phyloP scores from a whole-genome alignment of 1,140 invertebrate genomes.

The Drosophila insularis region DNA sequence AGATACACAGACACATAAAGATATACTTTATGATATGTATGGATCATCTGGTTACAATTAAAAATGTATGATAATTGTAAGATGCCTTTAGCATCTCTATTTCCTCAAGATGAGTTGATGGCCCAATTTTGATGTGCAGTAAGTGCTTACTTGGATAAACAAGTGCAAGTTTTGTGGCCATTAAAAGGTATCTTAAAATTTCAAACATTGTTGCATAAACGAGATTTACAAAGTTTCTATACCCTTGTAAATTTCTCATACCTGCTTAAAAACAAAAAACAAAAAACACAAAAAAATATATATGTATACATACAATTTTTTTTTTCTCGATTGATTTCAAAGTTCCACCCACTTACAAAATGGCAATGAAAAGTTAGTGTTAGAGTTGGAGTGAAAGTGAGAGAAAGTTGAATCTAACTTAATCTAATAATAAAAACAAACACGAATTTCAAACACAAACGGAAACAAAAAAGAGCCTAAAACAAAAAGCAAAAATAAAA shows the following conservation, averaged over 20 bases:
- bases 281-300: too few species aligned
- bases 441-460: background rate
- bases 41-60: background rate
- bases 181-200: slow-evolving; percentile 2
- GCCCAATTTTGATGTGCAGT: background rate
- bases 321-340: background rate
- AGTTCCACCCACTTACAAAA: slow-evolving; percentile 12
- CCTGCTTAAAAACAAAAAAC: too few species aligned
- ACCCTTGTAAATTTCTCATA: too few species aligned
- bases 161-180: background rate
- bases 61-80: background rate
- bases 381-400: background rate
- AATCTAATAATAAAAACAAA: slow-evolving; percentile 15
- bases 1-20: background rate
- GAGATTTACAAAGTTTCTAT: too few species aligned
- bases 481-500: slow-evolving; percentile 10
- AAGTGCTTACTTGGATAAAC: background rate
- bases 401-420: background rate
- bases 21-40: background rate
- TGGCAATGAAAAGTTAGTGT: slow-evolving; percentile 23
- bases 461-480: background rate
- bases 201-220: background rate
- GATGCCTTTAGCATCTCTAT: background rate
- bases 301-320: too few species aligned
- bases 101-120: background rate